These are phyloP conservation scores for Bombus superbus DNA, from an alignment of 1,140 invertebrate genomes.

Conservation along the genomic window DNA sequence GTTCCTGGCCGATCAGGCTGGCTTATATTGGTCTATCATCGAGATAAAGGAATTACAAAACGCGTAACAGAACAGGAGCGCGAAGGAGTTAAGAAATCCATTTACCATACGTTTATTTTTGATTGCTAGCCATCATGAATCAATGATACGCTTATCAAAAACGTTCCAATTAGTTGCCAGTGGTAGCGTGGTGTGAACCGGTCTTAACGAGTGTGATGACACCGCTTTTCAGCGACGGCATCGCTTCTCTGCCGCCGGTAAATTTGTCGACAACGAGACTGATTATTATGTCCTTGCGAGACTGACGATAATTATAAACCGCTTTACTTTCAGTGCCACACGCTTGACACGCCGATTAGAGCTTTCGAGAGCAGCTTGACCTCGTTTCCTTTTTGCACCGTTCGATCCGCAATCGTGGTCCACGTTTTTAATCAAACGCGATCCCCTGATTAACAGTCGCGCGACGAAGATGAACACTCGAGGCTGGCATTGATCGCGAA, in stretches of 20 bases:
- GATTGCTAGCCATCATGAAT: background rate
- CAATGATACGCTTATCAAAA: slow-evolving; percentile 28
- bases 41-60: too few species aligned
- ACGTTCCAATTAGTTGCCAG: slow-evolving; percentile 11
- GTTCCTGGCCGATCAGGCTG: too few species aligned
- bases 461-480: background rate
- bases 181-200: background rate
- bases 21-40: too few species aligned
- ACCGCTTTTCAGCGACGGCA: slow-evolving; percentile 41
- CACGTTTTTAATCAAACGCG: slow-evolving; percentile 5
- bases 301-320: slow-evolving; percentile 63
- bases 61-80: accelerated
- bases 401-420: slow-evolving; percentile 39
- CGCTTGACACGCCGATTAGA: slow-evolving; percentile 53
- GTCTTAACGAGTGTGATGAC: slow-evolving; percentile 45
- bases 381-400: slow-evolving; percentile 51
- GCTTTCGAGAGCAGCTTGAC: slow-evolving; percentile 51
- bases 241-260: background rate
- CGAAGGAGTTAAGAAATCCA: too few species aligned
- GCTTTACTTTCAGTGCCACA: slow-evolving; percentile 47
- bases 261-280: slow-evolving; percentile 55
- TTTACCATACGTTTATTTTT: too few species aligned
- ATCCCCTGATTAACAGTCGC: background rate
- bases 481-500: background rate
- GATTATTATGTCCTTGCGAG: slow-evolving; percentile 59